Evolutionary conservation across 2,888 invertebrate genomes (phyloP).

Genomic region (Ctena decussata): DNA sequence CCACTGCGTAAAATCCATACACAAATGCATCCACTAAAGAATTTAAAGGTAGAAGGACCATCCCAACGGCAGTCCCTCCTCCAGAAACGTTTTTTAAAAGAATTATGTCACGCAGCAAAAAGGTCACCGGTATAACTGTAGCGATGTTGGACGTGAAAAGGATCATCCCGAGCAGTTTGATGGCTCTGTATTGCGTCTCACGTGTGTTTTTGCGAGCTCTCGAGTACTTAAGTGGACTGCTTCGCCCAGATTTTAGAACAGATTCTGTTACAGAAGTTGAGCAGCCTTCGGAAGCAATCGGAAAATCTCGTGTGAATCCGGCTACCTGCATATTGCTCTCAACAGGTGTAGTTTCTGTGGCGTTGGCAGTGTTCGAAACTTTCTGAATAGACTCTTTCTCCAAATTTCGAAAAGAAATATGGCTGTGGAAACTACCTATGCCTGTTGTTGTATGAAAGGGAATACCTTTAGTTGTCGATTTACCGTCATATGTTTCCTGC

Average conservation of each 20-base stretch:
- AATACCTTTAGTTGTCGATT: too few relatives aligned
- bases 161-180: background rate
- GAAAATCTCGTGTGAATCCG: too few relatives aligned
- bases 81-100: background rate
- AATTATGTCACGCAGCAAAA: background rate
- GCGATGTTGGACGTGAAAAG: background rate
- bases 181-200: background rate
- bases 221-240: too few relatives aligned
- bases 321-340: too few relatives aligned
- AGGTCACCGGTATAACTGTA: background rate
- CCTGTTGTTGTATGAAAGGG: too few relatives aligned
- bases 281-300: background rate
- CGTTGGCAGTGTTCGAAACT: too few relatives aligned
- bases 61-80: background rate
- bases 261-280: background rate
- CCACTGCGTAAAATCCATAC: background rate
- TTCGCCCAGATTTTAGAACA: background rate
- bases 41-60: background rate
- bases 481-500: background rate
- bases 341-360: too few relatives aligned
- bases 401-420: too few relatives aligned
- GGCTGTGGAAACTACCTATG: too few relatives aligned
- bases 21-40: background rate
- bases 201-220: background rate
- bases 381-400: too few relatives aligned